phyloP scores from a whole-genome alignment of 2,797 vertebrate genomes.

The Propithecus perrieri region DNA sequence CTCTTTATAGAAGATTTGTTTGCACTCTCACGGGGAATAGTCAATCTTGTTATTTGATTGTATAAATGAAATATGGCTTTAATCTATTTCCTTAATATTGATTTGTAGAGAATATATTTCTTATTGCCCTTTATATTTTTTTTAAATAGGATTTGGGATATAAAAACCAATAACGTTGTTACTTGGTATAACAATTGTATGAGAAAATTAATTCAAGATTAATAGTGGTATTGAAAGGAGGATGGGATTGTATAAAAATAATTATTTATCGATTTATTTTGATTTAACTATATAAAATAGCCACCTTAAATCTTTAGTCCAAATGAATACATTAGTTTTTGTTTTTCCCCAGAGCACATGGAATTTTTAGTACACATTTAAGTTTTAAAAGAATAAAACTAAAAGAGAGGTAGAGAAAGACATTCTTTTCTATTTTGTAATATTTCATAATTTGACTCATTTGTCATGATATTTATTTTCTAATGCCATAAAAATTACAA shows the following conservation, averaged over 20 bases:
- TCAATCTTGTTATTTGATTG: slow-evolving; percentile 68
- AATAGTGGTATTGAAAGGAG: slow-evolving; percentile 78
- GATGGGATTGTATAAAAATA: slow-evolving; percentile 80
- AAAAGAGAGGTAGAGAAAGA: neutral
- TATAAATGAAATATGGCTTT: slow-evolving; percentile 82
- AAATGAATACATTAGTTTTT: slow-evolving; percentile 42
- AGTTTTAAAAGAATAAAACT: slow-evolving; percentile 15
- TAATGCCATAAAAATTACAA: neutral
- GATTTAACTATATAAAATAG: slow-evolving; percentile 81
- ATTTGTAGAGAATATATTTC: slow-evolving; percentile 74
- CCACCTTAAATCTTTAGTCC: slow-evolving; percentile 71
- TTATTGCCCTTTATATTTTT: slow-evolving; percentile 68
- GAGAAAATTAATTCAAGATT: slow-evolving; percentile 84
- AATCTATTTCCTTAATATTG: slow-evolving; percentile 79
- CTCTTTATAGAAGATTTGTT: slow-evolving; percentile 75
- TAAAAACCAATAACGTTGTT: slow-evolving; percentile 77
- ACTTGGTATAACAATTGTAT: slow-evolving; percentile 72
- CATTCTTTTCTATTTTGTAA: neutral
- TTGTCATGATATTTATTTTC: neutral
- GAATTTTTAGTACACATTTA: slow-evolving; percentile 53
- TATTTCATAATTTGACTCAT: neutral
- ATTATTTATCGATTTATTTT: slow-evolving; percentile 83
- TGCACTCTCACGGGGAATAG: slow-evolving; percentile 68
- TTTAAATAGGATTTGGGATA: slow-evolving; percentile 67
- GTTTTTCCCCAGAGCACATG: slow-evolving; percentile 46